Percentiles rank a stretch among this genome's conserved stretches.
These are phyloP conservation scores for Drosophila littoralis DNA, from an alignment of 1,140 invertebrate genomes.

Conservation along the genomic window DNA sequence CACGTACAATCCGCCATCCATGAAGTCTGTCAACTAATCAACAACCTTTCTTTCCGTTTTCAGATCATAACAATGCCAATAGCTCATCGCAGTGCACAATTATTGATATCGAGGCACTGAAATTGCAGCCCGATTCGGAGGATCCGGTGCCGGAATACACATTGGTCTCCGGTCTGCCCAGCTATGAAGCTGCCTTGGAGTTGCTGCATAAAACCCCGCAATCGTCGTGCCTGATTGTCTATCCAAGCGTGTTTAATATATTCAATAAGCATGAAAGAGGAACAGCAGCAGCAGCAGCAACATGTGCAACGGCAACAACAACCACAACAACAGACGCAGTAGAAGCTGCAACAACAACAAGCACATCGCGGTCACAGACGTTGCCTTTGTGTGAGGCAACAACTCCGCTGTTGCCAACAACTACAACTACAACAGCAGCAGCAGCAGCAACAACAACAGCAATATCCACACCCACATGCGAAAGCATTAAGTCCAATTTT, in stretches of 20 bases:
- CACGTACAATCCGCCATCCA: not conserved
- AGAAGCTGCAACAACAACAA: conserved; percentile 18
- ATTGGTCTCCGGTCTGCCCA: conserved; percentile 87
- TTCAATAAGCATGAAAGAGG: conserved; percentile 74
- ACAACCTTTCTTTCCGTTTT: conserved; percentile 14
- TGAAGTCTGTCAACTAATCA: conserved; percentile 42
- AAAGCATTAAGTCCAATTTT: conserved; percentile 62
- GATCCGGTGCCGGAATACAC: conserved; percentile 88
- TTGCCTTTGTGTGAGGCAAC: conserved; percentile 53
- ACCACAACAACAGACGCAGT: conserved; percentile 29
- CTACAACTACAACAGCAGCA: conserved; percentile 21
- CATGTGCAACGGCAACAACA: conserved; percentile 30
- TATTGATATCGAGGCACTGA: conserved; percentile 73
- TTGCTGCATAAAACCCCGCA: conserved; percentile 83
- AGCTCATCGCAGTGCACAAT: conserved; percentile 68
- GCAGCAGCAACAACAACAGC: conserved; percentile 25
- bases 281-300: conserved; percentile 32
- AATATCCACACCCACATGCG: conserved; percentile 54
- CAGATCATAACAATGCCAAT: conserved; percentile 72
- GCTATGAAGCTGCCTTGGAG: conserved; percentile 87
- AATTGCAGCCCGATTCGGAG: conserved; percentile 73
- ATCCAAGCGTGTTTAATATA: conserved; percentile 80
- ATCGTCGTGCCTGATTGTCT: conserved; percentile 78
- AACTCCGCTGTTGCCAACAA: conserved; percentile 53
- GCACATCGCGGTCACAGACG: conserved; percentile 34